Conservation (phyloP, 2,797 vertebrate species). For the Bufotes viridis region DNA sequence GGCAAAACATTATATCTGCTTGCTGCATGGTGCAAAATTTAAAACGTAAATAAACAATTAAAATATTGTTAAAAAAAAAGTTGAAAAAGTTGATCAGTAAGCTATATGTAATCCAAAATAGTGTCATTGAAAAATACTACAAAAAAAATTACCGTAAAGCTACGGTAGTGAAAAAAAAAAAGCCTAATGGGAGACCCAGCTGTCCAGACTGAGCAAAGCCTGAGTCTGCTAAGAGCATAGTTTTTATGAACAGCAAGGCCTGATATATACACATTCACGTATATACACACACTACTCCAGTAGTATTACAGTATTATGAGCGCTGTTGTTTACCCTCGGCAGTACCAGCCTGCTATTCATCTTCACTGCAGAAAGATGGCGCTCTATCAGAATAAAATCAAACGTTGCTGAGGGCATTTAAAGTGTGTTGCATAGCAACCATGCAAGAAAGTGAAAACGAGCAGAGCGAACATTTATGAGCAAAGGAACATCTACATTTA, state of each 20-base stretch:
- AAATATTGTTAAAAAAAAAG: too few species aligned
- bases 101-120: too few species aligned
- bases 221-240: neutral
- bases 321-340: neutral
- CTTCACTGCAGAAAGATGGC: neutral
- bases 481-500: neutral
- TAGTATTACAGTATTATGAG: neutral
- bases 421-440: conserved; percentile 10
- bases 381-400: neutral
- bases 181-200: neutral
- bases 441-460: neutral
- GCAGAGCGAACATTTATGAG: neutral
- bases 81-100: too few species aligned
- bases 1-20: too few species aligned
- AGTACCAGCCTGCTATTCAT: neutral
- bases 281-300: neutral
- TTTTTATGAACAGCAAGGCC: too few species aligned
- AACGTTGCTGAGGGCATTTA: conserved; percentile 23
- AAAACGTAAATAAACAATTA: too few species aligned
- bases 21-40: too few species aligned
- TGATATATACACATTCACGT: neutral
- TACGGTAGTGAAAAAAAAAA: too few species aligned
- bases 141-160: too few species aligned
- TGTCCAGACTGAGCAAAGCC: neutral
- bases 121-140: too few species aligned